Base-by-base conservation (phyloP, 2,888 invertebrate species). In the Andrena haemorrhoa region DNA sequence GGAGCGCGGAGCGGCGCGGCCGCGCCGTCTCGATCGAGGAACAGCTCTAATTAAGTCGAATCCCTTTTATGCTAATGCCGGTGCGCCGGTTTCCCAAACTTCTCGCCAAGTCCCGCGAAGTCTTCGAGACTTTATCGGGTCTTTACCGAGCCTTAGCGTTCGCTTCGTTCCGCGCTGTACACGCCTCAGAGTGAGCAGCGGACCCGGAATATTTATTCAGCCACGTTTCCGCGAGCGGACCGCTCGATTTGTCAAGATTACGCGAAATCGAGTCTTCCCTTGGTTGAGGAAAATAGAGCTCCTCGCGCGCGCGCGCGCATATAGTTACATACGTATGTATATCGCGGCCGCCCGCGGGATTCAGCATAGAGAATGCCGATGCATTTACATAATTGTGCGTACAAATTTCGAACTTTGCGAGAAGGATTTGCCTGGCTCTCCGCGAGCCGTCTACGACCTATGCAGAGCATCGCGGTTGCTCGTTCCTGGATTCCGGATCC, bases 321-420 rank as follows among this genome's bases (percentile, higher is more conserved):
- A 20, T 51, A 12, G 61, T 68, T 53, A 33, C n/a, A 20, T 47
- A 29, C 66, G 16, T 20, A 23, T 49, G 31, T 68, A 51, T 49
- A 20, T 33, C 20, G 61, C 26, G 47, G 6, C 58, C 10, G 8
- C 31, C 35, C 65, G 53, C 51, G 16, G 53, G 33, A n/a, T 41
- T 49, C 29, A n/a, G 29, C 71, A 35, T 49, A 63, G 73, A 82
- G 75, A 76, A 85, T 77, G 58, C 72, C 74, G 69, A 73, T 78
- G 69, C 79, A 91, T 92, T 90, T 89, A 79, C 91, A 91, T 92
- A 90, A 91, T 92, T 91, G 89, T 88, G 89, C 88, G 89, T 92
- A 91, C 89, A 90, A 90, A 92, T 91, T 90, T 84, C 84, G 65
- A 90, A 91, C 86, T 91, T 89, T 79, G 81, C 80, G 69, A 63